Evolutionary conservation across 2,888 invertebrate genomes (phyloP).

Genomic region (Hemithea aestivaria): DNA sequence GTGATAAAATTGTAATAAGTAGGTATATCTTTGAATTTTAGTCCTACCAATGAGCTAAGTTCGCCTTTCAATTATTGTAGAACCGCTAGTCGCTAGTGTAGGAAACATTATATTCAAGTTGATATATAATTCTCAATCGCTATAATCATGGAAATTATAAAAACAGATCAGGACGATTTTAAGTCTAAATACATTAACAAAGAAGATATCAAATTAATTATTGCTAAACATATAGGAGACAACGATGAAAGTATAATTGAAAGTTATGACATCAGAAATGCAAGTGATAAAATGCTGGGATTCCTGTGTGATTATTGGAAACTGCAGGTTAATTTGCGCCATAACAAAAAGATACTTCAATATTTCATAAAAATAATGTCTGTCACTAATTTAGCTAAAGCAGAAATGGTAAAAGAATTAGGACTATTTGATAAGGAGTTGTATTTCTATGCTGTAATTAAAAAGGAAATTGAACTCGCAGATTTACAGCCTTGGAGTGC

Average conservation of each 20-base stretch:
- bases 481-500: conserved; percentile 59
- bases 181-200: conserved; percentile 33
- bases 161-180: conserved; percentile 1
- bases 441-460: conserved; percentile 53
- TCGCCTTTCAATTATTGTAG: too few species aligned
- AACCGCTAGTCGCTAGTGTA: too few species aligned
- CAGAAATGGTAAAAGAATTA: conserved; percentile 55
- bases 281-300: conserved; percentile 67
- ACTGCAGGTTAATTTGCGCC: conserved; percentile 41
- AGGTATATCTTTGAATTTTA: too few species aligned
- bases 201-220: conserved; percentile 46
- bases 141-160: conserved; percentile 3
- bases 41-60: too few species aligned
- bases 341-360: conserved; percentile 31
- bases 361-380: conserved; percentile 65
- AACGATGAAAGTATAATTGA: conserved; percentile 30
- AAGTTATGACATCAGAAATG: conserved; percentile 42
- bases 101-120: too few species aligned
- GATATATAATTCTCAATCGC: too few species aligned
- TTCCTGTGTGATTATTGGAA: conserved; percentile 67
- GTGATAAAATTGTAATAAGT: too few species aligned
- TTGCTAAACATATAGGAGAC: conserved; percentile 34
- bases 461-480: conserved; percentile 41
- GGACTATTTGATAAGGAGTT: conserved; percentile 57
- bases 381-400: conserved; percentile 56